phyloP scores from a whole-genome alignment of 2,113 vertebrate genomes.

The Excalfactoria chinensis region DNA sequence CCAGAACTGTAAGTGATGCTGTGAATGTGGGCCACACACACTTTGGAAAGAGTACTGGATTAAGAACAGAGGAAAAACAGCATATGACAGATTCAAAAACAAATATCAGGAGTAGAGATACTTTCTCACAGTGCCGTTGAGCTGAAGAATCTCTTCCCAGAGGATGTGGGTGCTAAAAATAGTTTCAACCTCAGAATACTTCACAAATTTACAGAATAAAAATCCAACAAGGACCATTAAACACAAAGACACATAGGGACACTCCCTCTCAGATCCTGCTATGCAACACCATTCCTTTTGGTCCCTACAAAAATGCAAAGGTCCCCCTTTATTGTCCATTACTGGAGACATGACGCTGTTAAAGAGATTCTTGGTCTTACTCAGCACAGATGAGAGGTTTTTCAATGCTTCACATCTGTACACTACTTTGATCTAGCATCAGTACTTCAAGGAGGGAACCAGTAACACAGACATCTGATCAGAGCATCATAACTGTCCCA shows the following conservation, averaged over 20 bases:
- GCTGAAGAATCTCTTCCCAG: background rate
- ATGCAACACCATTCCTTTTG: background rate
- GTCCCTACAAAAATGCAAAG: accelerated
- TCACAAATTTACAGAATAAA: background rate
- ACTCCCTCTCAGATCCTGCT: background rate
- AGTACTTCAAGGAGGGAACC: background rate
- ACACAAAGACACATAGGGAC: background rate
- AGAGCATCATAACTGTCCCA: background rate
- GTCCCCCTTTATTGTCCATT: background rate
- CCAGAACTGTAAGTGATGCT: accelerated
- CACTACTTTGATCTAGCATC: background rate
- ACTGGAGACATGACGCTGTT: background rate
- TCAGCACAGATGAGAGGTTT: background rate
- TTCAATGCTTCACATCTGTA: background rate
- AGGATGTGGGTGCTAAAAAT: background rate
- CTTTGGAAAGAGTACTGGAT: background rate
- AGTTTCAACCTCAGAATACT: background rate
- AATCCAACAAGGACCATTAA: background rate
- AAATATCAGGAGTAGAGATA: background rate
- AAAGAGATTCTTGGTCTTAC: background rate
- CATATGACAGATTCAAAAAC: accelerated
- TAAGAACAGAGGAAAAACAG: background rate
- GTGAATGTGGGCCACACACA: background rate
- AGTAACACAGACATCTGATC: background rate
- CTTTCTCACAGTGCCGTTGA: background rate